These are phyloP conservation scores for Gulo gulo DNA, from an alignment of 2,113 vertebrate genomes.

Conservation along the genomic window DNA sequence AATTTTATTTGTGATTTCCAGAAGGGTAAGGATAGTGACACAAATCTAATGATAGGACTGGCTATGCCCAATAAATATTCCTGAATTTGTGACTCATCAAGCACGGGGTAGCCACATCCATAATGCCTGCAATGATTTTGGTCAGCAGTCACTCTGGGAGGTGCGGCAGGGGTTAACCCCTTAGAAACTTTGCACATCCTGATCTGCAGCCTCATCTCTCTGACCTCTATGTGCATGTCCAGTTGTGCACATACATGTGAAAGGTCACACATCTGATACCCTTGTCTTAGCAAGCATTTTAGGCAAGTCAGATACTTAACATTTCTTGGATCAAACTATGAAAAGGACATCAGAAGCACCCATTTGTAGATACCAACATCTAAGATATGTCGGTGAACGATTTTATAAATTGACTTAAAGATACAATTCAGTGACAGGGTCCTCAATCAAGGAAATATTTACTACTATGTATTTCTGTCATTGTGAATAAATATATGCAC, in stretches of 20 bases:
- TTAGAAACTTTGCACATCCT: background rate
- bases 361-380: background rate
- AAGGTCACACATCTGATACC: background rate
- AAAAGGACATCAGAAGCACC: background rate
- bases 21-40: background rate
- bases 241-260: too few relatives aligned
- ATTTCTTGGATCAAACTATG: background rate
- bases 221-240: background rate
- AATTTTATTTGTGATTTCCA: background rate
- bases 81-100: background rate
- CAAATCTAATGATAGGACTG: background rate
- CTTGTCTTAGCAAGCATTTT: background rate
- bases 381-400: background rate
- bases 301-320: background rate
- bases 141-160: background rate
- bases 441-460: background rate
- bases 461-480: background rate
- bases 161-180: background rate
- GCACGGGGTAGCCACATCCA: background rate
- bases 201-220: background rate
- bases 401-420: background rate
- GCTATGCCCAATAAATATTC: background rate
- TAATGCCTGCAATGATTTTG: background rate
- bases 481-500: background rate
- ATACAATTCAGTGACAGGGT: background rate